These are phyloP conservation scores for Sarcoramphus papa DNA, from an alignment of 2,797 vertebrate genomes.

Conservation along the genomic window DNA sequence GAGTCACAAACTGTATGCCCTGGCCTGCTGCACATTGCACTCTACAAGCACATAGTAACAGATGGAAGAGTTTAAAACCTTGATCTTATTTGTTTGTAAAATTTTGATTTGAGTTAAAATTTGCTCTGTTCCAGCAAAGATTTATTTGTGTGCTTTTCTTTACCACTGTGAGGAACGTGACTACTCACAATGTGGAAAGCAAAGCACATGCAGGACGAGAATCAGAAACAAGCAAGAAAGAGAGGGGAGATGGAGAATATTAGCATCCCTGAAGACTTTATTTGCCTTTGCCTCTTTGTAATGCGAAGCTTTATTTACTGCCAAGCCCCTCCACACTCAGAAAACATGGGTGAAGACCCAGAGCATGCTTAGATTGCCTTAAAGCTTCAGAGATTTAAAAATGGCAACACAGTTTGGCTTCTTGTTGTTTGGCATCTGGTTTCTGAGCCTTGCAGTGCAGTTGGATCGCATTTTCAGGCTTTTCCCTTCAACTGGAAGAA, in stretches of 20 bases:
- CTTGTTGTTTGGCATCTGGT: neutral
- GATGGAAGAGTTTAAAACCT: constrained; percentile 5
- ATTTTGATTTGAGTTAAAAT: constrained; percentile 24
- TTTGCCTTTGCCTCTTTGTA: neutral
- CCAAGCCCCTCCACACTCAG: neutral
- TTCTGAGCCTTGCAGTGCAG: neutral
- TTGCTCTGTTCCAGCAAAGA: neutral
- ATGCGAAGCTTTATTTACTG: neutral
- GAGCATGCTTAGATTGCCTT: neutral
- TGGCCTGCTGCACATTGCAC: neutral
- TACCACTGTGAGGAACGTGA: constrained; percentile 6
- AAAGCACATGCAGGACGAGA: neutral
- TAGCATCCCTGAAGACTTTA: neutral
- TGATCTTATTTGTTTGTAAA: neutral
- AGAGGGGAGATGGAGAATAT: neutral
- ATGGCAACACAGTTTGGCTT: neutral
- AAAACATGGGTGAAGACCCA: neutral
- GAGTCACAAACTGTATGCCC: neutral
- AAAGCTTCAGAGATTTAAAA: neutral
- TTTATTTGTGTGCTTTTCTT: constrained; percentile 16
- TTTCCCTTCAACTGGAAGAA: neutral
- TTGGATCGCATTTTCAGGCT: neutral
- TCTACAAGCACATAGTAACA: neutral
- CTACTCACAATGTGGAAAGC: neutral
- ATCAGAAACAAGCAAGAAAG: neutral